Evolutionary conservation across 2,113 vertebrate genomes (phyloP), one percentile per base, ranked within the genome.

Genomic region (Dicrurus megarhynchus): DNA sequence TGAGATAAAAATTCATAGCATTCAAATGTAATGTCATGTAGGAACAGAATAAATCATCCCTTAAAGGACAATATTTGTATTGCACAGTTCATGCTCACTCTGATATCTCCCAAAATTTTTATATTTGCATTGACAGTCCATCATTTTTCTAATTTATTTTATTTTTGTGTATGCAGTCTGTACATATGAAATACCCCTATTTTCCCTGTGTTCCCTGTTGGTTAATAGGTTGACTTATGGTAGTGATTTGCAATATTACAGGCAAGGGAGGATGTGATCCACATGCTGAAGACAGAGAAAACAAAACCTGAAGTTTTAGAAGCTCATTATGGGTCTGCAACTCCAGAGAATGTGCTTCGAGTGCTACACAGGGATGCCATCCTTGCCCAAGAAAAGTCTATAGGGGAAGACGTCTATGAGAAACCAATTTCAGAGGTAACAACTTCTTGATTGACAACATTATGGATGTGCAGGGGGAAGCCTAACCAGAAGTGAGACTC

Each of bases 241-340:
- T 71, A 73, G 50, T 93, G 75, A 63, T 64, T 87, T 98, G 71
- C 53, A 92, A 88, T 83, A 68, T 86, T 91, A 88, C 98, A 99
- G 99, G 99, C 99, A 90, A 98, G 99, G 84, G 99, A 99, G 73
- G 99, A 99, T 97, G 97, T 99, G 95, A 99, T 99, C 96, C 97
- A 98, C 75, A 98, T 99, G 98, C 95, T 99, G 97, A 98, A 98
- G 98, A 98, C 99, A 1, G 98, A 99, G 90, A 98, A 97, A 96
- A 98, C 98, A 46, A 97, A 98, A 32, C 98, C 99, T 0, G 98
- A 99, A 97, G 96, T 97, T 87, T 97, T 99, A 95, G 99, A 99
- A 97, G 99, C 99, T 74, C 99, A 99, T 44, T 99, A 99, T 15
- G 99, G 99, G 44, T 99, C 98, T 7, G 98, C 99, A 5, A 97